Evolutionary conservation across 2,888 invertebrate genomes (phyloP), one percentile per base, ranked within the genome.

Genomic region (Torymus auratus): DNA sequence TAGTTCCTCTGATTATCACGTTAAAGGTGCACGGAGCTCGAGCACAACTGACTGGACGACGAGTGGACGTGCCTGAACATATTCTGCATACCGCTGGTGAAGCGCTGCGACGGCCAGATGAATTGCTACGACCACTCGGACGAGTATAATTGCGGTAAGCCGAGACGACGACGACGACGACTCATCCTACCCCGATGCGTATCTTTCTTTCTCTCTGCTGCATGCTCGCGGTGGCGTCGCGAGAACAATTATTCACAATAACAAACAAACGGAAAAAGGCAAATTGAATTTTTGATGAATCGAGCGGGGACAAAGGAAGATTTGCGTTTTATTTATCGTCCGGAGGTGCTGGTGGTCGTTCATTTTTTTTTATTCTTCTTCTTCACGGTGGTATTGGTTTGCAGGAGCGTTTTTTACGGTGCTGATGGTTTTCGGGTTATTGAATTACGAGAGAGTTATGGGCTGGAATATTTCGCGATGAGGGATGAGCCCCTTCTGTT

Each of bases 51-150:
- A 86, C 92, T 94, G 15, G 90, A 93, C 50, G 92, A 93, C 78
- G 94, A 94, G 86, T 95, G 95, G 94, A 94, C 94, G 75, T 96
- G 96, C 88, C 93, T 93, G n/a, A 95, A 95, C 86, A 93, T 93
- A 17, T 92, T 94, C 79, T 96, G 96, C 87, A 94, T 96, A 68
- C 92, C 94, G 0, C 89, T 91, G 56, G 91, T 91, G 50, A 93
- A 94, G 79, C 93, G 94, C 53, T 96, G 96, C 89, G 95, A 96
- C 88, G 95, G 96, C 14, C 92, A 93, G 76, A 92, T 95, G 86
- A 94, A 96, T 88, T 96, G 96, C 90, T 94, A 94, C 85, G 95
- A 96, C 88, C 93, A 94, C 88, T 94, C 94, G 17, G 96, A 96
- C 89, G 96, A 96, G 91, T 92, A 92, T 87, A 92, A 94, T 88